A percentile compares a stretch with the other conserved stretches of the same genome.
Conservation (phyloP, 2,113 vertebrate species). For the Cryptotis parvus region DNA sequence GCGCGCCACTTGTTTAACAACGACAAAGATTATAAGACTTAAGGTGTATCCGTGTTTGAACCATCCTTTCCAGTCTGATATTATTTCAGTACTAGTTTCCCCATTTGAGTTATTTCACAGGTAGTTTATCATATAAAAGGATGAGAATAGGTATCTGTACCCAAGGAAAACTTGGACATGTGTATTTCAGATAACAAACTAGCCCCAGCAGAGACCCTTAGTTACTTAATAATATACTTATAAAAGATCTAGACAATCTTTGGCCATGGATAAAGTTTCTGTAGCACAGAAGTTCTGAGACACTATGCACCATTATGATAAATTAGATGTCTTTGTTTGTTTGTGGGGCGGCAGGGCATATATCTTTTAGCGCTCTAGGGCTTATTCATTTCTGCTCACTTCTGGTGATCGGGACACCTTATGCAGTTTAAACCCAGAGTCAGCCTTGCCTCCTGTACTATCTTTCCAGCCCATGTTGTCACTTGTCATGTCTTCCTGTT, state of each 20-base stretch:
- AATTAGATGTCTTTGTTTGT: neutral
- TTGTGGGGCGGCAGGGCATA: too few relatives aligned
- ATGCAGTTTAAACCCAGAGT: too few relatives aligned
- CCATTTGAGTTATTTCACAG: conserved; percentile 34
- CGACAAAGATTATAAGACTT: neutral
- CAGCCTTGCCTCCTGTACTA: too few relatives aligned
- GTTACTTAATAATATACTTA: neutral
- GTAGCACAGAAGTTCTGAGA: neutral
- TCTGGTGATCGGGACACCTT: too few relatives aligned
- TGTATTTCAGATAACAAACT: conserved; percentile 4
- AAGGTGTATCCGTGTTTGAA: neutral
- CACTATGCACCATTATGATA: conserved; percentile 10
- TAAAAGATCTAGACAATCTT: neutral
- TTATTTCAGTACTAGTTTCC: conserved; percentile 39
- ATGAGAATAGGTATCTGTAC: neutral
- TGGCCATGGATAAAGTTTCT: neutral
- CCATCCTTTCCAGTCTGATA: neutral
- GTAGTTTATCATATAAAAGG: neutral
- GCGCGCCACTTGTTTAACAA: neutral
- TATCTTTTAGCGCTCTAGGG: too few relatives aligned
- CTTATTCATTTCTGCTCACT: too few relatives aligned
- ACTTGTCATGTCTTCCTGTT: too few relatives aligned
- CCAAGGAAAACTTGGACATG: neutral
- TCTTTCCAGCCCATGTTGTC: neutral
- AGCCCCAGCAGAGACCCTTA: neutral